Conservation (phyloP, 1,140 invertebrate species). For the Cydia strobilella region DNA sequence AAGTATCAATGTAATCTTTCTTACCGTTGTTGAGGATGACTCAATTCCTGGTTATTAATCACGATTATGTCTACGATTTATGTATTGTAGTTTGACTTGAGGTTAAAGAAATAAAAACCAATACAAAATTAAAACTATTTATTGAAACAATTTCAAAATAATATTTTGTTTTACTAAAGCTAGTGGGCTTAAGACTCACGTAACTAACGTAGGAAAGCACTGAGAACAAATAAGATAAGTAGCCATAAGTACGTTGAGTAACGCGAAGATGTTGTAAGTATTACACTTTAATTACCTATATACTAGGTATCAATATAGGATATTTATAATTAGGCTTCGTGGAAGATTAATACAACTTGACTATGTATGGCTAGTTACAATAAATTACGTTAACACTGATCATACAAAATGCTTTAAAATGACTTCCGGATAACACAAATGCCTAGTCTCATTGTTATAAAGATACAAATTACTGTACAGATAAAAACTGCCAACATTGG, state of each 20-base stretch:
- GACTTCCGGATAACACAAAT: slow-evolving; percentile 55
- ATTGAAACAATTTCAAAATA: slow-evolving; percentile 77
- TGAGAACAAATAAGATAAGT: slow-evolving; percentile 63
- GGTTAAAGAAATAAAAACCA: slow-evolving; percentile 41
- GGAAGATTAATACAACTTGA: slow-evolving; percentile 44
- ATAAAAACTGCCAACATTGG: background rate
- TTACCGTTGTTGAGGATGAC: no score
- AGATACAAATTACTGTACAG: background rate
- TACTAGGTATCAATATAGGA: slow-evolving; percentile 69
- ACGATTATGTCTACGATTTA: no score
- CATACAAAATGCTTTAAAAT: slow-evolving; percentile 64
- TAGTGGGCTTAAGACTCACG: slow-evolving; percentile 68
- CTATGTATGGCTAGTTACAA: slow-evolving; percentile 50
- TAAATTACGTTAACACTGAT: slow-evolving; percentile 55
- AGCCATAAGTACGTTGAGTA: slow-evolving; percentile 66
- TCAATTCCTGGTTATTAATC: no score
- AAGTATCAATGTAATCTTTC: background rate
- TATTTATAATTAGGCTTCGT: slow-evolving; percentile 53
- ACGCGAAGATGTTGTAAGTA: slow-evolving; percentile 31
- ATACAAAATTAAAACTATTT: slow-evolving; percentile 77
- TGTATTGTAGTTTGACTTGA: background rate
- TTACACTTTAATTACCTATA: slow-evolving; percentile 35
- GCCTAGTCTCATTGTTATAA: slow-evolving; percentile 40
- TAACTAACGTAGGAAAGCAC: slow-evolving; percentile 64
- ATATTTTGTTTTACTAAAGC: slow-evolving; percentile 70